Conservation (phyloP, 2,113 vertebrate genomes). For the Osmerus eperlanus region DNA sequence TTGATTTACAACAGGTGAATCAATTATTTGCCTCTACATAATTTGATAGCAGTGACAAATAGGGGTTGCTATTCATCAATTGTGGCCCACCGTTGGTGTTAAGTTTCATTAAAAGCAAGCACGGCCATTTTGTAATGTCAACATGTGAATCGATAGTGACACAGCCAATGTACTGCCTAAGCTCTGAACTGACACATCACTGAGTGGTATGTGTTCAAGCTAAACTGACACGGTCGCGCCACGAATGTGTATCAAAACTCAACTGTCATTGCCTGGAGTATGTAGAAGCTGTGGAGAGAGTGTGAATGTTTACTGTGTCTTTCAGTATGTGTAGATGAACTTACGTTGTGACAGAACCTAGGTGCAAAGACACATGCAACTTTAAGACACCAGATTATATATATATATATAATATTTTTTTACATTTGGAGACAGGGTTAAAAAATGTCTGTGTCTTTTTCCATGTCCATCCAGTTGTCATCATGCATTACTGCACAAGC, state of each 20-base stretch:
- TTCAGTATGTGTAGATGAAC: too few species aligned
- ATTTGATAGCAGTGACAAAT: neutral
- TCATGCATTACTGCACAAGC: constrained; percentile 20
- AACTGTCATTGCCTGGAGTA: constrained; percentile 12
- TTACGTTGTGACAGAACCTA: too few species aligned
- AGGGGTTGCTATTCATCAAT: constrained; percentile 2
- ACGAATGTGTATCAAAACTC: constrained; percentile 4
- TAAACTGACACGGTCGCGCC: neutral
- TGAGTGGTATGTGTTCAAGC: neutral
- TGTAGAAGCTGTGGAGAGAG: neutral
- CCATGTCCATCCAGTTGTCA: constrained; percentile 7
- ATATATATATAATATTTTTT: neutral
- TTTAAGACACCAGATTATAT: neutral
- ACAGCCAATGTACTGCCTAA: neutral
- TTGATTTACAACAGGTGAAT: constrained; percentile 7
- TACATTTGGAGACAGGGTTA: neutral
- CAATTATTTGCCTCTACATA: neutral
- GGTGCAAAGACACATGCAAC: neutral
- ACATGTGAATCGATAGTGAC: neutral
- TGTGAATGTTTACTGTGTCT: too few species aligned
- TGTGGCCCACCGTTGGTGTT: neutral
- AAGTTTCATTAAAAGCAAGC: neutral
- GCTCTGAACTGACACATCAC: neutral
- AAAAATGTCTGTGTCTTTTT: constrained; percentile 21
- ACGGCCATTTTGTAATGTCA: constrained; percentile 2